These are phyloP conservation scores for Agonopterix heracliana DNA, from an alignment of 2,888 invertebrate species.

Conservation along the genomic window DNA sequence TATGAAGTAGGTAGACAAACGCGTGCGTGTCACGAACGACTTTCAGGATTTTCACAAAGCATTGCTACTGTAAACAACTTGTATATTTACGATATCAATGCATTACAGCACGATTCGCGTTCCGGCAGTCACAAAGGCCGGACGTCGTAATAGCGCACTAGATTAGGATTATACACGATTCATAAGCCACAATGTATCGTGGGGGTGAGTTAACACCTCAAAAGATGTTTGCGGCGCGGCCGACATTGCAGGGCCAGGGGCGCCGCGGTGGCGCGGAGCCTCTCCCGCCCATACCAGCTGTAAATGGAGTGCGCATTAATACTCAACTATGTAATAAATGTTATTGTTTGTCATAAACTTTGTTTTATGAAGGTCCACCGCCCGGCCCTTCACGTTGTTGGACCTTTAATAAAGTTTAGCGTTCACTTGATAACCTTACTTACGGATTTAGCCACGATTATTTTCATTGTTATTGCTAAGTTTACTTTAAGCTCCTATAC, in stretches of 20 bases:
- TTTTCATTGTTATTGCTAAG: constrained; percentile 30
- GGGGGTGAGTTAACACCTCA: constrained; percentile 31
- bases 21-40: constrained; percentile 18
- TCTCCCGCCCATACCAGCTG: constrained; percentile 43
- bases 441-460: constrained; percentile 39
- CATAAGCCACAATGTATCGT: constrained; percentile 29
- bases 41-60: constrained; percentile 17
- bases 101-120: constrained; percentile 12
- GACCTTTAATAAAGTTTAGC: constrained; percentile 61
- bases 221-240: constrained; percentile 42
- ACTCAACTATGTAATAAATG: constrained; percentile 70
- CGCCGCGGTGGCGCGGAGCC: constrained; percentile 38
- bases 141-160: constrained; percentile 28
- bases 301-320: constrained; percentile 68
- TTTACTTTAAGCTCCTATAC: constrained; percentile 16
- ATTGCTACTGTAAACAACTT: constrained; percentile 21
- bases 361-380: constrained; percentile 64
- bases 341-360: constrained; percentile 73
- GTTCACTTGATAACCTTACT: constrained; percentile 40
- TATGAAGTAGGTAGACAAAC: constrained; percentile 25
- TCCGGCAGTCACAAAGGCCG: constrained; percentile 18
- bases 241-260: constrained; percentile 45
- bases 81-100: constrained; percentile 28
- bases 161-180: constrained; percentile 43
- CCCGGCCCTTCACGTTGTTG: constrained; percentile 38